A percentile compares a stretch with the other conserved stretches of the same genome.
These are phyloP conservation scores for Lophura nycthemera DNA, from an alignment of 2,113 vertebrate species.

Conservation along the genomic window DNA sequence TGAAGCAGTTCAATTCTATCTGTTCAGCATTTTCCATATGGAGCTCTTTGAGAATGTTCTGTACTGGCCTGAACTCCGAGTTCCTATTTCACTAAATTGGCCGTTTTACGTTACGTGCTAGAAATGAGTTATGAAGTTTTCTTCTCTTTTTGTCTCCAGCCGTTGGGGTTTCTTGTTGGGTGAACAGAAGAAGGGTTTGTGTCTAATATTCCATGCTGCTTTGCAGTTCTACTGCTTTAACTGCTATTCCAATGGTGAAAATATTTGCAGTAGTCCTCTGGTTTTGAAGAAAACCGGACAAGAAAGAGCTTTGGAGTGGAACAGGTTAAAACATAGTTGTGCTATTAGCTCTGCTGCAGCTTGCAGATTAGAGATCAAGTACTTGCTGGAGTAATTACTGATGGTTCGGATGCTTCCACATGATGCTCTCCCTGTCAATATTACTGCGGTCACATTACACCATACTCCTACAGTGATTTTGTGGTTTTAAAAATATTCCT, in stretches of 20 bases:
- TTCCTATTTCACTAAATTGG: slow-evolving; percentile 29
- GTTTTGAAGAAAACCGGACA: background rate
- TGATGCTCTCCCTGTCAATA: background rate
- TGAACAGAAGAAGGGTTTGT: background rate
- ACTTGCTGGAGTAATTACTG: background rate
- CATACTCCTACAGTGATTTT: background rate
- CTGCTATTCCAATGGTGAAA: background rate
- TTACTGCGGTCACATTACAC: background rate
- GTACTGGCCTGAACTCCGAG: background rate
- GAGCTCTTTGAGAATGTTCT: slow-evolving; percentile 39
- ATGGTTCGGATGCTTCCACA: background rate
- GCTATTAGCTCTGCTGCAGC: background rate
- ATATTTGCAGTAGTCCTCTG: background rate
- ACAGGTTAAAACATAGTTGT: background rate
- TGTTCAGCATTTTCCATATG: slow-evolving; percentile 55
- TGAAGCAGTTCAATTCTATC: slow-evolving; percentile 40
- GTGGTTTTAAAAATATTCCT: background rate
- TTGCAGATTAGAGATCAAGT: background rate
- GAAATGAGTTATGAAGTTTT: background rate
- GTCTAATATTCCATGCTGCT: background rate
- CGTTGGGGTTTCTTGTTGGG: background rate
- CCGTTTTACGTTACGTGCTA: slow-evolving; percentile 26
- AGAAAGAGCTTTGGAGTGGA: background rate
- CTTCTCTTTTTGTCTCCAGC: background rate
- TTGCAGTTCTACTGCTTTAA: background rate